These are phyloP conservation scores for Pandion haliaetus DNA, from an alignment of 2,113 vertebrate species.

Conservation along the genomic window DNA sequence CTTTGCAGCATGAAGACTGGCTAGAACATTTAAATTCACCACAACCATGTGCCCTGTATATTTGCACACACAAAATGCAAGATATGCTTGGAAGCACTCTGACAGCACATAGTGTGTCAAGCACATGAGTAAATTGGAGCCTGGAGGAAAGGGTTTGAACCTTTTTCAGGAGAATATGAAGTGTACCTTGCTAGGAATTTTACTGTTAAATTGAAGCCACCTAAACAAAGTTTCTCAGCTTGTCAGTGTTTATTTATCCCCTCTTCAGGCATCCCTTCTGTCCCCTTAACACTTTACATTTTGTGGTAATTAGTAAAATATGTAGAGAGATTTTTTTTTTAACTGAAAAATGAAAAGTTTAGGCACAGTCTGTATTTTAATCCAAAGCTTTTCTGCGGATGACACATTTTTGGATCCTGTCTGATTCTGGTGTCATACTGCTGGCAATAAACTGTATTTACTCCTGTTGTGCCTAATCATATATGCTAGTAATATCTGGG, in stretches of 20 bases:
- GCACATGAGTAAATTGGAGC: background rate
- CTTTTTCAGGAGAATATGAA: background rate
- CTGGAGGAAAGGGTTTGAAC: background rate
- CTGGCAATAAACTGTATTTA: constrained; percentile 24
- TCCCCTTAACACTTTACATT: background rate
- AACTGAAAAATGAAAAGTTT: background rate
- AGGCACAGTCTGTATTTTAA: background rate
- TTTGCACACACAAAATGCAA: background rate
- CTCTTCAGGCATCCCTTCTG: background rate
- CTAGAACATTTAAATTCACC: background rate
- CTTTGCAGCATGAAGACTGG: background rate
- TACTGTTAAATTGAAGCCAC: background rate
- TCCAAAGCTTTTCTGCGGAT: background rate
- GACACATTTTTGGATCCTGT: constrained; percentile 4
- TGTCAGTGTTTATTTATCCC: background rate
- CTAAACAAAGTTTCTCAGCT: background rate
- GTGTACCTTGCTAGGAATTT: background rate
- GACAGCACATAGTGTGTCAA: background rate
- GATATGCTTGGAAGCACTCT: background rate
- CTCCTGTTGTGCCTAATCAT: background rate
- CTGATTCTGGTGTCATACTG: background rate
- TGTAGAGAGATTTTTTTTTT: background rate
- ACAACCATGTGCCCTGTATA: accelerated
- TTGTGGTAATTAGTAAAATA: background rate
- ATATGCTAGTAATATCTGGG: background rate